Percentiles rank a stretch among this genome's conserved stretches.
Conservation (phyloP, 2,113 vertebrate genomes). For the Origma solitaria region DNA sequence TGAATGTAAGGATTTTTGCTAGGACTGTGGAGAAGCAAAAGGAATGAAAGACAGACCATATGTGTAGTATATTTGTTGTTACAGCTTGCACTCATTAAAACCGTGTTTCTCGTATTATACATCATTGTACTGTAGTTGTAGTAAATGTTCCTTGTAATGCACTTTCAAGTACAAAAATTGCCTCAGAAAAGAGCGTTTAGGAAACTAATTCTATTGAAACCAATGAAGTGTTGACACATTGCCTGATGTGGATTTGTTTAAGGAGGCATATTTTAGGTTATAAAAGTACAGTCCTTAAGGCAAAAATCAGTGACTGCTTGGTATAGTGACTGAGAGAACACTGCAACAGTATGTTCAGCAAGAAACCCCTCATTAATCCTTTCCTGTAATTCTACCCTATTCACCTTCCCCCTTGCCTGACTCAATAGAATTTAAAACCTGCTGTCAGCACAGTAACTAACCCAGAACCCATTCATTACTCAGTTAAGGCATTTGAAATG, state of each 20-base stretch:
- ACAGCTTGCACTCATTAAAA: conserved; percentile 71
- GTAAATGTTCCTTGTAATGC: conserved; percentile 80
- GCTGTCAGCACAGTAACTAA: conserved; percentile 70
- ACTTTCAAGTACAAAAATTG: conserved; percentile 79
- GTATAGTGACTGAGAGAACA: conserved; percentile 71
- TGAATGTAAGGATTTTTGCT: conserved; percentile 10
- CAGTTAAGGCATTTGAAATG: conserved; percentile 69
- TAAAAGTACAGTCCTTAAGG: conserved; percentile 70
- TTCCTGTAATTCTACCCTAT: conserved; percentile 76
- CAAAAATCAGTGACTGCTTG: conserved; percentile 66
- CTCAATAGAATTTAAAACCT: conserved; percentile 78
- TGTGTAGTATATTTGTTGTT: conserved; percentile 19
- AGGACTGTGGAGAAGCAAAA: background rate
- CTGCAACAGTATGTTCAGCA: conserved; percentile 70
- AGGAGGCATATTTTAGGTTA: conserved; percentile 75
- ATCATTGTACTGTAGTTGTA: conserved; percentile 66
- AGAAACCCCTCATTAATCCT: conserved; percentile 76
- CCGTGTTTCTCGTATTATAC: conserved; percentile 65
- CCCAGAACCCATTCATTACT: conserved; percentile 75
- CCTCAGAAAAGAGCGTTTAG: conserved; percentile 74
- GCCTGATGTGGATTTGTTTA: conserved; percentile 76
- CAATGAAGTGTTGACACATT: conserved; percentile 80
- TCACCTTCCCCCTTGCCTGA: conserved; percentile 69
- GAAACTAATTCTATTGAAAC: conserved; percentile 79
- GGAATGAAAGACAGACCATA: background rate